These are phyloP conservation scores for Apodemus sylvaticus DNA, from an alignment of 2,113 vertebrate species.

Conservation along the genomic window DNA sequence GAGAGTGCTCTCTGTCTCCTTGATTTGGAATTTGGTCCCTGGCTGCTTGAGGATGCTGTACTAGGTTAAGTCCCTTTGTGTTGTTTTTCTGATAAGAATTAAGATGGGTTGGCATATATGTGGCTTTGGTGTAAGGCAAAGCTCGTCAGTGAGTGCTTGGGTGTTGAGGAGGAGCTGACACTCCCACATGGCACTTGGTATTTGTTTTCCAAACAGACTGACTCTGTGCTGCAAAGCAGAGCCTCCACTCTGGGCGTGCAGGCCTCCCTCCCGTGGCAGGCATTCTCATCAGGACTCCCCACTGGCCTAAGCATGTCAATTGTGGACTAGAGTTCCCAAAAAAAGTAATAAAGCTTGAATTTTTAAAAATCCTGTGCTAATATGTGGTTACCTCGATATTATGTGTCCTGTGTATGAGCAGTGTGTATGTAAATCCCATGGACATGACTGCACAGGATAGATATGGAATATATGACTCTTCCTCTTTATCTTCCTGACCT, in stretches of 20 bases:
- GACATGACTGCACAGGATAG: background rate
- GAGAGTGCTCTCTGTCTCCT: background rate
- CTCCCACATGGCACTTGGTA: background rate
- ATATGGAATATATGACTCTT: background rate
- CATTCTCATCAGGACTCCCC: background rate
- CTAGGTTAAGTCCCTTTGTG: background rate
- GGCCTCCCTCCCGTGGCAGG: background rate
- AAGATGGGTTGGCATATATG: background rate
- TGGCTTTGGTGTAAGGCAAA: background rate
- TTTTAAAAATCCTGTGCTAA: constrained; percentile 7
- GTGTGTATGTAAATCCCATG: background rate
- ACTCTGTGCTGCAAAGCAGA: background rate
- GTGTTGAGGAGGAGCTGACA: background rate
- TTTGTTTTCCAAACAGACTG: background rate
- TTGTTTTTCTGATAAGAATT: background rate
- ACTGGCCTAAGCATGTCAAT: background rate
- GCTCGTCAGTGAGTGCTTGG: background rate
- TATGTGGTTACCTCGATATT: background rate
- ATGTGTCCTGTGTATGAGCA: background rate
- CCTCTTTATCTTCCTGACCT: background rate
- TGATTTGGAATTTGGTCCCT: background rate
- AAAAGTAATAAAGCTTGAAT: constrained; percentile 74
- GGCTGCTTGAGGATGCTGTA: background rate
- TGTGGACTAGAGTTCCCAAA: constrained; percentile 33
- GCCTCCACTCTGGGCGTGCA: no score